Conservation (phyloP, 2,888 invertebrate genomes). For the Drosophila infuscata region DNA sequence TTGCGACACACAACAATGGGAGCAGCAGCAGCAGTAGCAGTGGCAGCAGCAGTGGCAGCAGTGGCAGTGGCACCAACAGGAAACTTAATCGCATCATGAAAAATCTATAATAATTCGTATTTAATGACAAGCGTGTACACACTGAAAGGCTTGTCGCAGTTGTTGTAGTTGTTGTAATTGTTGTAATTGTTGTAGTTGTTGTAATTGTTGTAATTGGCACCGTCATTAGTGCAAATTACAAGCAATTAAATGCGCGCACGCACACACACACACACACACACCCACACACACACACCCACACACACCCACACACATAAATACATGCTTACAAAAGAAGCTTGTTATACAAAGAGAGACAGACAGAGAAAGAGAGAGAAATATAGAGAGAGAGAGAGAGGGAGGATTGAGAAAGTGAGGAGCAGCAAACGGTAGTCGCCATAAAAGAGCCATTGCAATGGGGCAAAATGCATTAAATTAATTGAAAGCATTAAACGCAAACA, state of each 20-base stretch:
- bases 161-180: conserved; percentile 17
- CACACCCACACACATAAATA: conserved; percentile 14
- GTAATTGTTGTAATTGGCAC: conserved; percentile 57
- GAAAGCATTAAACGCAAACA: conserved; percentile 73
- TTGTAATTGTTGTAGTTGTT: conserved; percentile 31
- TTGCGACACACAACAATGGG: not conserved
- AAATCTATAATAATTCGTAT: conserved; percentile 63
- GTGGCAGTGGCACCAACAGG: not conserved
- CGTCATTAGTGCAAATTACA: conserved; percentile 78
- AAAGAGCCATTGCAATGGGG: conserved; percentile 42
- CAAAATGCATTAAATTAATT: conserved; percentile 75
- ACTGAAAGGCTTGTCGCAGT: conserved; percentile 25
- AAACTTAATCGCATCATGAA: conserved; percentile 28
- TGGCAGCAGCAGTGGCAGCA: not conserved
- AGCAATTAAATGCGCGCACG: conserved; percentile 69
- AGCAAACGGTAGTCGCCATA: conserved; percentile 5
- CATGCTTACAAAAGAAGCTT: conserved; percentile 40
- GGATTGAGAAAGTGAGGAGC: not conserved
- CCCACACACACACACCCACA: conserved; percentile 21
- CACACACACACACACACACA: conserved; percentile 22
- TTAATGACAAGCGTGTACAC: conserved; percentile 61
- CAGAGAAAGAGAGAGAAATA: not conserved
- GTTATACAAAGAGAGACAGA: conserved; percentile 20
- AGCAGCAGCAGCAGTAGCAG: not conserved
- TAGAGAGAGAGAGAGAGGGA: not conserved